Base-by-base conservation (phyloP, 2,113 vertebrate genomes). In the Calyptommatus sinebrachiatus region DNA sequence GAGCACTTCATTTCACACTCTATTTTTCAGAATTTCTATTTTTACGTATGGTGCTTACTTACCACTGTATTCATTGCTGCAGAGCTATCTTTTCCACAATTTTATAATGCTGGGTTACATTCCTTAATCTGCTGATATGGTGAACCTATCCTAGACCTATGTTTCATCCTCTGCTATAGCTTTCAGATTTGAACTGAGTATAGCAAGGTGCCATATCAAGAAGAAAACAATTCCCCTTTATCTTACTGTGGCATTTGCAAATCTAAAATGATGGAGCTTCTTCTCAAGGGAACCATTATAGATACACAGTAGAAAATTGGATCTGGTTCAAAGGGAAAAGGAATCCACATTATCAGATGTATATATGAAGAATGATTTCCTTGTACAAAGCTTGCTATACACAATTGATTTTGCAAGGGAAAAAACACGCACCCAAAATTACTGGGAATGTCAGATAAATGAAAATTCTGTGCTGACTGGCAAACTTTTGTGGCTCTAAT, bases 101-200 rank as follows among this genome's bases (percentile, higher is more conserved):
- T 84, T 88, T 76, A 81, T 75, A 79, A 85, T 89, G 87, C 35
- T 60, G 83, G 82, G 75, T 26, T 60, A 81, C 50, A 76, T 86
- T 88, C 89, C 26, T 79, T 91, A 90, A 90, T 89, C 88, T 77
- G 75, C 77, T 77, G 53, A 66, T 84, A 80, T 81, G 84, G 70
- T 85, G 82, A 85, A 74, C 72, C 62, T 72, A 77, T 81, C 81
- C 84, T 71, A 68, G 31, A 63, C 63, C 85, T 0, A 0, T 75
- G 84, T 18, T 75, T 82, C 77, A 41, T n/a, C 69, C 69, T 41
- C 12, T 22, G 75, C 61, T 72, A 26, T 85, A 77, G 53, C 41
- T 85, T 74, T 83, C 81, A 78, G 70, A 85, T 62, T 53, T 57
- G 2, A 77, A 66, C 0, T 0, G 70, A 5, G 65, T 60, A 76